These are phyloP conservation scores for Syngnathus rostellatus DNA, from an alignment of 2,797 vertebrate genomes.

Conservation along the genomic window DNA sequence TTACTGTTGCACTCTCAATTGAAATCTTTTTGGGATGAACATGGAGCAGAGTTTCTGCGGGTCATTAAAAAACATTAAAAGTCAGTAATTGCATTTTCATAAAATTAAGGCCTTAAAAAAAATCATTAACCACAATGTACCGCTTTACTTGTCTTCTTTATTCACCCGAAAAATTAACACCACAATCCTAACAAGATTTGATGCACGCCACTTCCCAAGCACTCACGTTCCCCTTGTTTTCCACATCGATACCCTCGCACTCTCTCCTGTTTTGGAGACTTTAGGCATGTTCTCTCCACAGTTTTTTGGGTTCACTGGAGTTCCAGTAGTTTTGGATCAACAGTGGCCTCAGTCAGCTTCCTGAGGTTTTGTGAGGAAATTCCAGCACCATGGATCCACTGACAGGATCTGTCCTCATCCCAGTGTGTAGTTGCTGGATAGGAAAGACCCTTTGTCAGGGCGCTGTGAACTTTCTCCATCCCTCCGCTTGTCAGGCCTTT, in stretches of 20 bases:
- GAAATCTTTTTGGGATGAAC: too few species aligned
- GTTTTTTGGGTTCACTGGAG: slow-evolving; percentile 32
- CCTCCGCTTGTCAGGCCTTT: slow-evolving; percentile 28
- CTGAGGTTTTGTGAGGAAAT: slow-evolving; percentile 63
- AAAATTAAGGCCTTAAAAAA: slow-evolving; percentile 23
- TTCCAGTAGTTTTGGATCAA: slow-evolving; percentile 56
- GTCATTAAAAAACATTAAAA: too few species aligned
- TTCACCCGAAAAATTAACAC: slow-evolving; percentile 38
- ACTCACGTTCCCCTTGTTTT: slow-evolving; percentile 52
- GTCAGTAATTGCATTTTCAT: too few species aligned
- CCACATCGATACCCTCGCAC: slow-evolving; percentile 24
- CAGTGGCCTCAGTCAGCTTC: slow-evolving; percentile 51
- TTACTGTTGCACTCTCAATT: too few species aligned
- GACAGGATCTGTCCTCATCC: slow-evolving; percentile 66
- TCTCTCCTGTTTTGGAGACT: slow-evolving; percentile 18
- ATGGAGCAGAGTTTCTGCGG: too few species aligned
- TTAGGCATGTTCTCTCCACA: slow-evolving; percentile 26
- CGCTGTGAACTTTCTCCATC: slow-evolving; percentile 43
- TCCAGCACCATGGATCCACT: slow-evolving; percentile 46
- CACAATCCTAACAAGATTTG: slow-evolving; percentile 41
- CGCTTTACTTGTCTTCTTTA: slow-evolving; percentile 52
- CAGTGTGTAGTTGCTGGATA: slow-evolving; percentile 41
- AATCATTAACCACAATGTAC: slow-evolving; percentile 40
- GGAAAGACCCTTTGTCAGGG: slow-evolving; percentile 47
- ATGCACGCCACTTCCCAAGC: slow-evolving; percentile 52